Conservation (phyloP, 2,888 invertebrate species). For the Yponomeuta sedellus region DNA sequence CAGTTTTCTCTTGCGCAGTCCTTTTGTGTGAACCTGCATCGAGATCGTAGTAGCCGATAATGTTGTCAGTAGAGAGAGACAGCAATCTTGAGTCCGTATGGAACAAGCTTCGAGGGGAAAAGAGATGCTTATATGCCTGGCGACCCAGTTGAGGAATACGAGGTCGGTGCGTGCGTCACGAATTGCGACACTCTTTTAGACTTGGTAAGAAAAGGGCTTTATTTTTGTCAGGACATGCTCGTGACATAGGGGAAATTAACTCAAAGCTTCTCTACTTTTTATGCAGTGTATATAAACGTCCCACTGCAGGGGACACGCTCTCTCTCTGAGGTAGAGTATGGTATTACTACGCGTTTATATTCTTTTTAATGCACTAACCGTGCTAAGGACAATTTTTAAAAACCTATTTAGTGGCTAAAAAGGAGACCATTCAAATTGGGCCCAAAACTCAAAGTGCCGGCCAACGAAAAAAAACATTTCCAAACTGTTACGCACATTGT, state of each 20-base stretch:
- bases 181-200: slow-evolving; percentile 16
- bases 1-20: not conserved
- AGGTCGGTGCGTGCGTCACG: slow-evolving; percentile 43
- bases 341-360: too few relatives aligned
- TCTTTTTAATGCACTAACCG: too few relatives aligned
- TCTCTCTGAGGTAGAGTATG: too few relatives aligned
- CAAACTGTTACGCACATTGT: too few relatives aligned
- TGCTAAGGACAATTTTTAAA: too few relatives aligned
- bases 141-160: slow-evolving; percentile 25
- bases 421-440: too few relatives aligned
- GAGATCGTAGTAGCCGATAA: slow-evolving; percentile 21
- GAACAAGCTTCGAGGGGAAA: slow-evolving; percentile 3
- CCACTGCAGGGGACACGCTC: too few relatives aligned
- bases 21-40: not conserved
- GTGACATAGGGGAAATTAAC: not conserved
- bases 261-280: too few relatives aligned
- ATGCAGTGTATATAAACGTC: too few relatives aligned
- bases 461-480: too few relatives aligned
- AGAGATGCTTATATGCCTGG: slow-evolving; percentile 27
- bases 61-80: slow-evolving; percentile 26
- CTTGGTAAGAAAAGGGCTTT: slow-evolving; percentile 40
- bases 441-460: too few relatives aligned
- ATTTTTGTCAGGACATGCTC: slow-evolving; percentile 7
- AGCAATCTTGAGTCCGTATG: slow-evolving; percentile 14
- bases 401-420: too few relatives aligned